These are phyloP conservation scores for Falco punctatus DNA, from an alignment of 2,113 vertebrate genomes.

Conservation along the genomic window DNA sequence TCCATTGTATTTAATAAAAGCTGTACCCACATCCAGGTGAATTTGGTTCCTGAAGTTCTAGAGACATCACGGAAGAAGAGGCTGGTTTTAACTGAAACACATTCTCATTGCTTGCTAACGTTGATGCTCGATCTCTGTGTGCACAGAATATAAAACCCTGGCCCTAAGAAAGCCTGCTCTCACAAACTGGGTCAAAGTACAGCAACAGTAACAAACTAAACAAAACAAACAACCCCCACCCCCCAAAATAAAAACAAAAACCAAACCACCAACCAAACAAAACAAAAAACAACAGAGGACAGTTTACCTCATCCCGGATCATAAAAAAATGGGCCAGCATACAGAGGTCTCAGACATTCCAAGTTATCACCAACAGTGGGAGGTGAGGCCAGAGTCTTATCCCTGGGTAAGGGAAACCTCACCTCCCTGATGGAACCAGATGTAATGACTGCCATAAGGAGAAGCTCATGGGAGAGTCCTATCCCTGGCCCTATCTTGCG, in stretches of 20 bases:
- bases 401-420: slow-evolving; percentile 53
- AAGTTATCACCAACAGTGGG: slow-evolving; percentile 52
- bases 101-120: background rate
- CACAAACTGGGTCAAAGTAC: background rate
- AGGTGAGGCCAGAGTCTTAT: slow-evolving; percentile 39
- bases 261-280: background rate
- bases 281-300: background rate
- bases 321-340: slow-evolving; percentile 49
- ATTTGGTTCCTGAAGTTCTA: background rate
- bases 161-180: background rate
- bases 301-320: slow-evolving; percentile 55
- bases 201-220: background rate
- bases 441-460: slow-evolving; percentile 55
- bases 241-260: background rate
- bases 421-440: slow-evolving; percentile 48
- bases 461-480: slow-evolving; percentile 51
- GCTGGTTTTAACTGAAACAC: background rate
- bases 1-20: background rate
- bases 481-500: slow-evolving; percentile 58
- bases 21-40: background rate
- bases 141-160: background rate
- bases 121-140: background rate
- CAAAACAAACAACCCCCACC: background rate
- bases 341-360: slow-evolving; percentile 52
- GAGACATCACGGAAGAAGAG: background rate